Base-by-base conservation (phyloP, 1,140 invertebrate genomes). In the Drosophila melanogaster region DNA sequence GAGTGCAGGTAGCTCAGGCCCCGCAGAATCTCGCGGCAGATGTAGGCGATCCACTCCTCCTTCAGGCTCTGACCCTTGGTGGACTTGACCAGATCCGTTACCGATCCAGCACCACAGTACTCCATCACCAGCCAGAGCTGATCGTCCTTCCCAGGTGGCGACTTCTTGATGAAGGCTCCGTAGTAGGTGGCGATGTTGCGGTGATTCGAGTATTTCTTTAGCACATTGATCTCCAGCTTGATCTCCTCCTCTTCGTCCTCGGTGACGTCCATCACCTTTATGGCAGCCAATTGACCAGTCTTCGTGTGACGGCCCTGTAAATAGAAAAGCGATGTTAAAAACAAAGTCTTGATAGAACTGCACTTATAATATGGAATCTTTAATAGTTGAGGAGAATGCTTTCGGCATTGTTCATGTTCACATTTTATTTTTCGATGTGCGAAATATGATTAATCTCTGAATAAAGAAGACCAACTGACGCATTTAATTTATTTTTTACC, bases 241-340 rank as follows among this genome's bases (percentile, higher is more conserved):
- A 99, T 99, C 95, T 99, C 99, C 94, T 99, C 99, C 92, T 99
- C 99, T 93, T 99, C 99, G 93, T 99, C 99, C 95, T 99, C 98
- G 66, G 98, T 99, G 76, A 99, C 98, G 93, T 99, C 98, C 99
- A 99, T 99, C 92, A 99, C 98, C 94, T 99, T 99, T 93, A 99
- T 99, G 92, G 99, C 99, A 73, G 98, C 98, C 94, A 99, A 94
- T 93, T 99, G 98, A 72, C 98, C 98, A 81, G 99, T 99, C 94
- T 99, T 99, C 60, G 98, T 99, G 93, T 99, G 99, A n/a, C 98
- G 96, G 64, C 98, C 99, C 97, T 99, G 90, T 15, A 91, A 76
- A 56, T 17, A 1, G 0, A 8, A 4, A 15, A 14, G 17, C 46
- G 1, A 30, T 30, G 30, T 10, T 30, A 3, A 30, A 30, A 8